Base-by-base conservation (phyloP, 30 jellyfish, hydroid and myxozoan species). In the Chironex yamaguchii region DNA sequence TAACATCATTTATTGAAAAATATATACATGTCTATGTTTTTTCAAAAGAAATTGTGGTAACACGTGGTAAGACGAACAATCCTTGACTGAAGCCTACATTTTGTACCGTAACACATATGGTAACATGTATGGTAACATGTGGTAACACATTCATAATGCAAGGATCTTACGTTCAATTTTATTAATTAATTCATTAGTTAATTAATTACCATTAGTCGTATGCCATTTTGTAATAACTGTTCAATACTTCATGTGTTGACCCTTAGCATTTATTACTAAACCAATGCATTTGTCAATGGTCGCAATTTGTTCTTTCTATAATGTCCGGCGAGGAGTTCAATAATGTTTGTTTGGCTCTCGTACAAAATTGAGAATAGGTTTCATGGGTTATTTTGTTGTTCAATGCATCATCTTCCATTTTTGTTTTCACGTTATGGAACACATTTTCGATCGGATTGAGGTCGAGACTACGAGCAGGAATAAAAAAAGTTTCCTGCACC, bases 391-490 rank as follows among this genome's bases (percentile, higher is more conserved):
- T 79, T 9, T 21, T 17, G 9, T 34, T 25, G 4, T 22, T 62
- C 17, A 79, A 24, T 27, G 90, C 90, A 33, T 73, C 81, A 36
- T 73, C 86, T 3, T 36, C 36, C 1, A 73, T 21, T 22, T 34
- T 13, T 9, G 22, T 36, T 36, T 73, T 73, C 2, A 42, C 81
- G 42, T 13, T 25, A 25, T 73, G 22, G 52, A 73, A 73, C 22
- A 49, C 13, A 49, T 73, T 73, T 20, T 34, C 86, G 17, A 73
- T 73, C 27, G 90, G 90, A 11, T 62, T 54, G 31, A 62, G 69
- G 31, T 79, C 82, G 36, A 71, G 86, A 35, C 85, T 53, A 12
- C 80, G 22, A 17, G 86, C 86, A 21, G 86, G 80, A 17, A 73
- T 73, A 1, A 26, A n/a, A 28, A 73, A n/a, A 73, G 23, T 11